Conservation (phyloP, 1,140 invertebrate species). For the Mylabris phalerata region DNA sequence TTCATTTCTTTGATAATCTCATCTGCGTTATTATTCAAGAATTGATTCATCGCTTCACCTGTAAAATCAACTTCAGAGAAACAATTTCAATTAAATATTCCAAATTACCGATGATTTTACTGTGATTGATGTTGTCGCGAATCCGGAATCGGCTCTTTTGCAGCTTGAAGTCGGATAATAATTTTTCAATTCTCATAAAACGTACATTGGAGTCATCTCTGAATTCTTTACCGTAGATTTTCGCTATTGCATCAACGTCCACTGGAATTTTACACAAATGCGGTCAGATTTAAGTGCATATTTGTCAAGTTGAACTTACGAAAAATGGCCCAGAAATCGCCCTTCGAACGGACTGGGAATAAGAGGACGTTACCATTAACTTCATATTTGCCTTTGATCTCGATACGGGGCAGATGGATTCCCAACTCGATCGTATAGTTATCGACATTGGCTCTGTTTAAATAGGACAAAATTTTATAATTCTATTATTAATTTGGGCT, state of each 20-base stretch:
- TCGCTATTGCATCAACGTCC: conserved; percentile 61
- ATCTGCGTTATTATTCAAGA: conserved; percentile 75
- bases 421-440: conserved; percentile 61
- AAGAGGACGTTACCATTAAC: conserved; percentile 66
- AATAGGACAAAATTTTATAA: too few species aligned
- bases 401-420: conserved; percentile 61
- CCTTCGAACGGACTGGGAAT: conserved; percentile 66
- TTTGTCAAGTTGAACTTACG: conserved; percentile 46
- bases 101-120: conserved; percentile 61
- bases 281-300: neutral
- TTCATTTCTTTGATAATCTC: conserved; percentile 80
- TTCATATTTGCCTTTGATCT: conserved; percentile 64
- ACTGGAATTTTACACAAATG: conserved; percentile 44
- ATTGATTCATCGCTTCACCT: conserved; percentile 76
- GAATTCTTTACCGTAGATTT: conserved; percentile 60
- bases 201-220: conserved; percentile 49
- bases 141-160: conserved; percentile 62
- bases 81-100: neutral
- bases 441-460: conserved; percentile 53
- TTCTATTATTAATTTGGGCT: too few species aligned
- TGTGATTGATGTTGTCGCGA: conserved; percentile 60
- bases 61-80: conserved; percentile 24
- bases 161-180: conserved; percentile 64
- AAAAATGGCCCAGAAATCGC: conserved; percentile 71
- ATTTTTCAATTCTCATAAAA: conserved; percentile 60